Evolutionary conservation across 2,888 invertebrate genomes (phyloP).

Genomic region (Omphaloscelis lunosa): DNA sequence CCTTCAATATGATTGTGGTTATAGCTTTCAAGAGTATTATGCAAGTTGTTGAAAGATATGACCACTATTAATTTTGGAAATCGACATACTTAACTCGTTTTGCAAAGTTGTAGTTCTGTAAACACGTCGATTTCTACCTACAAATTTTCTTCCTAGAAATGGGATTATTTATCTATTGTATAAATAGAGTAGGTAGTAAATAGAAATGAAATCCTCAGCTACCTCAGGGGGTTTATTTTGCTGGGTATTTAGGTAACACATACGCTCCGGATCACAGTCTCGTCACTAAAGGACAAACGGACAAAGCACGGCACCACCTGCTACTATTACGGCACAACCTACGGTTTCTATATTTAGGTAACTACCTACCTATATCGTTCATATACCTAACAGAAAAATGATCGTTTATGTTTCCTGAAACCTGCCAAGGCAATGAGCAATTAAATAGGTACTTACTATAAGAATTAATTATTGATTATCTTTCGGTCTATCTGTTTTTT

Average conservation of each 20-base stretch:
- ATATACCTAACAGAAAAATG: neutral
- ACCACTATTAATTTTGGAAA: too few relatives aligned
- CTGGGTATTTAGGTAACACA: neutral
- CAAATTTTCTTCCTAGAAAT: too few relatives aligned
- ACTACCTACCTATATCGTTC: neutral
- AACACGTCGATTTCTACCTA: too few relatives aligned
- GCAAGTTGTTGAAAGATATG: too few relatives aligned
- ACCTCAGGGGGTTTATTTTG: neutral
- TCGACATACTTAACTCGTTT: too few relatives aligned
- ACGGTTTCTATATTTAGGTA: neutral
- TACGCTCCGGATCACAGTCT: neutral
- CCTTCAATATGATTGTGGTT: too few relatives aligned
- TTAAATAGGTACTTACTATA: neutral
- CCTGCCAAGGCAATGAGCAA: neutral
- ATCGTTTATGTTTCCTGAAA: neutral
- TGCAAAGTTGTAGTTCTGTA: too few relatives aligned
- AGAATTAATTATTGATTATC: neutral
- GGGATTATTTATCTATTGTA: too few relatives aligned
- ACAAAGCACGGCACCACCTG: neutral
- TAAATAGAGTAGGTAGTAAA: too few relatives aligned
- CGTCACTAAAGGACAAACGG: neutral
- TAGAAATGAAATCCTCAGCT: neutral
- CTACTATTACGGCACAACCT: too few relatives aligned
- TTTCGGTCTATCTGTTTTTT: neutral
- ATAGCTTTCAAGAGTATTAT: too few relatives aligned